A percentile compares a stretch with the other conserved stretches of the same genome.
phyloP scores from a whole-genome alignment of 2,888 invertebrate genomes.

The Apodemia mormo region DNA sequence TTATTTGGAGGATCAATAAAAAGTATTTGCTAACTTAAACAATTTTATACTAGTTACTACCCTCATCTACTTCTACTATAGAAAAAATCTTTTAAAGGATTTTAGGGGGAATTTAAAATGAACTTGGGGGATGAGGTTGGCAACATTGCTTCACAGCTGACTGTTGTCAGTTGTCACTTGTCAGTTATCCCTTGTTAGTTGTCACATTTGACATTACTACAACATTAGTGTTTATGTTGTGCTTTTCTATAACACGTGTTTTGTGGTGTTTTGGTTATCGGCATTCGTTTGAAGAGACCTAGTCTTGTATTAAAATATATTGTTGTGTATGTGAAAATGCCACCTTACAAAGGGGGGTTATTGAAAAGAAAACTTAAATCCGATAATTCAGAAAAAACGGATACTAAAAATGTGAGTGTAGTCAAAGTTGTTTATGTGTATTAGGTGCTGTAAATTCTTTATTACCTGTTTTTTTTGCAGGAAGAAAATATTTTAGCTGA shows the following conservation, averaged over 20 bases:
- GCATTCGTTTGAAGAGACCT: too few species aligned
- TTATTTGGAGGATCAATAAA: too few species aligned
- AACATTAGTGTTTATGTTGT: not conserved
- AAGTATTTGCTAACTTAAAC: too few species aligned
- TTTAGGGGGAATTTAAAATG: too few species aligned
- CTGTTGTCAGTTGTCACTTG: too few species aligned
- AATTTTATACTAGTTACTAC: too few species aligned
- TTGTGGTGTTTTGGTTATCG: constrained; percentile 19
- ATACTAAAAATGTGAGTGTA: constrained; percentile 45
- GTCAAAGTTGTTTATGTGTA: not conserved
- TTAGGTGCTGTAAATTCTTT: constrained; percentile 21
- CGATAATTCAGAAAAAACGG: constrained; percentile 39
- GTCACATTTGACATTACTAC: too few species aligned
- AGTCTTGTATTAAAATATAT: constrained; percentile 13
- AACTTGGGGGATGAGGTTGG: too few species aligned
- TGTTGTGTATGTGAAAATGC: constrained; percentile 51
- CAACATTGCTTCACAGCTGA: too few species aligned
- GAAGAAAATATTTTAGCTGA: constrained; percentile 43
- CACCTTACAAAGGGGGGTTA: constrained; percentile 64
- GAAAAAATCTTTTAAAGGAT: too few species aligned
- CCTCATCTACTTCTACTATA: too few species aligned
- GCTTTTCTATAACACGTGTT: constrained; percentile 18
- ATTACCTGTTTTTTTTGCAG: constrained; percentile 27
- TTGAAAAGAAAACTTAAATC: constrained; percentile 59
- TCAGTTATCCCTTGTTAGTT: too few species aligned